phyloP scores from a whole-genome alignment of 2,797 vertebrate genomes.

The Falco peregrinus region DNA sequence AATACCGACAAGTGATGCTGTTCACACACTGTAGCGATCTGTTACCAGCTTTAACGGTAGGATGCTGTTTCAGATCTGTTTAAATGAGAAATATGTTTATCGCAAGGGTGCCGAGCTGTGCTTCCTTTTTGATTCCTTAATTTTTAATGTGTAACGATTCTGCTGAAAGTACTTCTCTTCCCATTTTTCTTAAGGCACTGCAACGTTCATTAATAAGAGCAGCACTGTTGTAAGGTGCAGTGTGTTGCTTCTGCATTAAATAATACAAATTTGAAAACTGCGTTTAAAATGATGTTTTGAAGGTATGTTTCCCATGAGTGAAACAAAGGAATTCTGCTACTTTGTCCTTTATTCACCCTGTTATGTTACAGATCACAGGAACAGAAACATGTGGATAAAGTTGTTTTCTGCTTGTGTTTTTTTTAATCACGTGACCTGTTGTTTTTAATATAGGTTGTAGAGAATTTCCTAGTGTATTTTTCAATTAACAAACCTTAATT shows the following conservation, averaged over 20 bases:
- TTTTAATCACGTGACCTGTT: not conserved
- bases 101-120: conserved; percentile 33
- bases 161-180: conserved; percentile 18
- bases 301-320: not conserved
- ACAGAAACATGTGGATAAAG: not conserved
- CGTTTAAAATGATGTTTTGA: conserved; percentile 39
- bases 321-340: not conserved
- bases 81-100: conserved; percentile 66
- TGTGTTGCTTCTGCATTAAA: conserved; percentile 44
- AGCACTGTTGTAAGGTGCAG: not conserved
- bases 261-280: conserved; percentile 54
- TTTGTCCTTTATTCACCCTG: conserved; percentile 24
- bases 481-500: not conserved
- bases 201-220: conserved; percentile 2
- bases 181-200: conserved; percentile 32
- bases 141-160: conserved; percentile 54
- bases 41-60: conserved; percentile 9
- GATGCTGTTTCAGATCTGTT: conserved; percentile 11
- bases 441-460: not conserved
- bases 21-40: conserved; percentile 27
- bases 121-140: conserved; percentile 45
- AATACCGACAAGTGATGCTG: not conserved
- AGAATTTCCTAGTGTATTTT: not conserved
- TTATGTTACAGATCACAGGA: not conserved
- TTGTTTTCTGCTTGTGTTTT: not conserved